Conservation (phyloP, 2,888 invertebrate species). For the Itoplectis maculator region DNA sequence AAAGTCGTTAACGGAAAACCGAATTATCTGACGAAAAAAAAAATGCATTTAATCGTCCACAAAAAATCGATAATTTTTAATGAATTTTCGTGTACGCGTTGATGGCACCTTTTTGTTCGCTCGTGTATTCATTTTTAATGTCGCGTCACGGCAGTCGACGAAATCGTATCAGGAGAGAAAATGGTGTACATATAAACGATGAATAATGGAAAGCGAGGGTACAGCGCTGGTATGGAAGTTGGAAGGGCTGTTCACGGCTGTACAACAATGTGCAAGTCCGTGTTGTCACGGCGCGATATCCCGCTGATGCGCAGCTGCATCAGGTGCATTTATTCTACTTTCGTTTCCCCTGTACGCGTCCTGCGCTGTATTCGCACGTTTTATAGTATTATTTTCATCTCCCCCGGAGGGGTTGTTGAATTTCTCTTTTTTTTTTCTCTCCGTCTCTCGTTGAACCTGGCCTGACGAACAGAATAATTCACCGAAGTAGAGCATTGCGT, state of each 20-base stretch:
- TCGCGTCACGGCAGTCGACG: background rate
- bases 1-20: no score
- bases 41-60: background rate
- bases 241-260: conserved; percentile 37
- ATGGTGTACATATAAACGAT: conserved; percentile 41
- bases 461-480: conserved; percentile 48
- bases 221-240: conserved; percentile 30
- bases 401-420: conserved; percentile 41
- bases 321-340: conserved; percentile 58
- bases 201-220: conserved; percentile 57
- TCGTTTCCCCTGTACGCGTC: conserved; percentile 31
- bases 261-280: conserved; percentile 57
- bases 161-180: conserved; percentile 16
- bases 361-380: conserved; percentile 18
- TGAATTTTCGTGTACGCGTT: conserved; percentile 22
- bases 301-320: conserved; percentile 50
- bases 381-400: conserved; percentile 52
- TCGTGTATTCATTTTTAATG: conserved; percentile 34
- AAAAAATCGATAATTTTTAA: background rate
- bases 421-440: conserved; percentile 33
- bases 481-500: conserved; percentile 12
- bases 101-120: conserved; percentile 37
- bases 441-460: conserved; percentile 14
- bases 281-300: conserved; percentile 47
- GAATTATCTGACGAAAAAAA: no score